Base-by-base conservation (phyloP, 2,113 vertebrate genomes). In the Electrona antarctica region DNA sequence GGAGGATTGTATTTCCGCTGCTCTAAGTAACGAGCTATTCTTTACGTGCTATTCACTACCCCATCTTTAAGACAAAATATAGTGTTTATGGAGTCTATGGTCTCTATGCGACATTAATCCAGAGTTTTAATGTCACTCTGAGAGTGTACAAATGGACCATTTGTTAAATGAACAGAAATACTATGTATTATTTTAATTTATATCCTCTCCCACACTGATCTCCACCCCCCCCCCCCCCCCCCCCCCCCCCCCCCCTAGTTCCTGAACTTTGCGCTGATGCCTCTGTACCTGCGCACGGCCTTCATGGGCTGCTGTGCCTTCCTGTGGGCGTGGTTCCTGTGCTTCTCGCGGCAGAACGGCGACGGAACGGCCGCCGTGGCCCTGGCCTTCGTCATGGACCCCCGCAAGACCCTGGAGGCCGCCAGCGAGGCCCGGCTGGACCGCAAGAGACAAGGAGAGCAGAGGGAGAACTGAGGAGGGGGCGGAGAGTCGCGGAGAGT, bases 251-350 rank as follows among this genome's bases (percentile, higher is more conserved):
- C 12, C 56, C 4, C 47, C 7, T 92, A 98, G 96, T 91, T 97
- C 2, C 91, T 95, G 80, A 99, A 98, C 91, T 99, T 98, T 62
- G 69, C 93, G 69, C 82, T 98, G 69, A 88, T 97, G 78, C 97
- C 96, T 0, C 65, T 95, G 49, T 85, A 93, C 83, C 86, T 96
- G 92, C 88, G 95, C 29, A 97, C 96, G 1, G 93, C 94, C 46
- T 98, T 96, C 83, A 94, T 93, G 51, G 96, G 96, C 59, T 93
- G 96, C 79, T 96, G 94, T 76, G 94, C 94, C 47, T 97, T 98
- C 90, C 87, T 96, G 62, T 98, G 96, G 97, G 94, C 95, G 65
- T 83, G 92, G 58, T 99, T 97, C 89, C 86, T 98, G 13, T 98
- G 96, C 84, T 96, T 95, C 87, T 97, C 95, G 0, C 92, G 94